Conservation (phyloP, 2,888 invertebrate genomes). For the Crocallis elinguaria region DNA sequence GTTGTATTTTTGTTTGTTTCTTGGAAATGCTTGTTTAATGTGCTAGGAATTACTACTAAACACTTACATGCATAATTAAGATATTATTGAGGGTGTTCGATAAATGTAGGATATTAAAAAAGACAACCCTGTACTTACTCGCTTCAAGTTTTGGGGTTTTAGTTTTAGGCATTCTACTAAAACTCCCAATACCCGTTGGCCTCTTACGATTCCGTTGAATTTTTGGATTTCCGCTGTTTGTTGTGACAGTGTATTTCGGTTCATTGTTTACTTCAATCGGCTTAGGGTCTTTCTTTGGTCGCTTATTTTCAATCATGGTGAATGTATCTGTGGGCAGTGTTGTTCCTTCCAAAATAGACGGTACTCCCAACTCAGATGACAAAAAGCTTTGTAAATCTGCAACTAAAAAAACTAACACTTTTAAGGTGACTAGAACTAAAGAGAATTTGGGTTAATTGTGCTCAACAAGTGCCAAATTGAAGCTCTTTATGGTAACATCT, state of each 20-base stretch:
- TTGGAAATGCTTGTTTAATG: no score
- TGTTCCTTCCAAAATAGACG: conserved; percentile 57
- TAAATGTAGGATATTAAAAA: no score
- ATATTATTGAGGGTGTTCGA: no score
- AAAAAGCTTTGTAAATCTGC: conserved; percentile 49
- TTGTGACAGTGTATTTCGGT: conserved; percentile 69
- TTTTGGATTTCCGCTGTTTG: conserved; percentile 69
- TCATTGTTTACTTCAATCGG: conserved; percentile 56
- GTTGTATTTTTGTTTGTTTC: no score
- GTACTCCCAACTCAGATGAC: conserved; percentile 48
- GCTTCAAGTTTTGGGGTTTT: conserved; percentile 48
- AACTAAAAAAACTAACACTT: background rate
- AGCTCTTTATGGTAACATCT: no score
- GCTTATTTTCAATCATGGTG: conserved; percentile 72
- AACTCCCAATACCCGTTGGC: conserved; percentile 61
- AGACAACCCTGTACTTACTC: conserved; percentile 41
- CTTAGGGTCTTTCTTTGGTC: conserved; percentile 61
- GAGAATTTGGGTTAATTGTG: no score
- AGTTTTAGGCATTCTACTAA: conserved; percentile 64
- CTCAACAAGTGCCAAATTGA: no score
- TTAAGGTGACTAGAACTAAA: no score
- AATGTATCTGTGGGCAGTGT: conserved; percentile 34
- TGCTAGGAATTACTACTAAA: no score
- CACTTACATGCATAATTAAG: no score
- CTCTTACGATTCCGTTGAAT: conserved; percentile 66